Evolutionary conservation across 2,797 vertebrate genomes (phyloP), one percentile per base, ranked within the genome.

Genomic region (Luscinia megarhynchos): DNA sequence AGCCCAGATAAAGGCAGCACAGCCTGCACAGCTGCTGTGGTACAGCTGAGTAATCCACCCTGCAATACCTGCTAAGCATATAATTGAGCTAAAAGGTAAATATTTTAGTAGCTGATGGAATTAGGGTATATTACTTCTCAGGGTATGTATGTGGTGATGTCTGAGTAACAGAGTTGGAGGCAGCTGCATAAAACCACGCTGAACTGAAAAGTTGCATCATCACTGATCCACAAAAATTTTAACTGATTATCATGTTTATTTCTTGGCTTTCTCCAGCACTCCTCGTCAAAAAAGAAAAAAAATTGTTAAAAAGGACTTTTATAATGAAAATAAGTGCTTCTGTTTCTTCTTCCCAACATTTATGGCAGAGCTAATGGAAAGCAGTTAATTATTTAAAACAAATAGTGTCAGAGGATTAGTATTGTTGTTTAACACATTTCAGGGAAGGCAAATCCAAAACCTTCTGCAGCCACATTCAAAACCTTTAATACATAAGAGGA

Each of bases 401-500:
- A 88, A 74, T 3, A 19, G 14, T 38, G 63, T 83, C 62, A 77
- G 58, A 62, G 58, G 11, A 12, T 79, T 94, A 91, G 74, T 54
- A 73, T 3, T 79, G 55, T 18, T 50, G 69, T 72, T 79, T 63
- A 66, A 82, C 67, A 51, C 69, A 89, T 50, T 84, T 80, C 84
- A 84, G 20, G 58, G 45, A 75, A 91, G 59, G 73, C n/a, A 91
- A 89, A 95, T 93, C 89, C 89, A 69, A 86, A 87, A 61, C 83
- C 45, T 95, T 87, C 69, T 82, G 74, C 27, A 87, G 91, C n/a
- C 85, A 93, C 32, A 91, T 58, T 86, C 38, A 95, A 90, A 87
- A 87, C 91, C 90, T 95, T 95, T 32, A 89, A 81, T 17, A 89
- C 68, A 54, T 30, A 84, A 84, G 51, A 73, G 51, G 15, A 21